phyloP scores from a whole-genome alignment of 2,888 invertebrate species.

The Rhingia campestris region DNA sequence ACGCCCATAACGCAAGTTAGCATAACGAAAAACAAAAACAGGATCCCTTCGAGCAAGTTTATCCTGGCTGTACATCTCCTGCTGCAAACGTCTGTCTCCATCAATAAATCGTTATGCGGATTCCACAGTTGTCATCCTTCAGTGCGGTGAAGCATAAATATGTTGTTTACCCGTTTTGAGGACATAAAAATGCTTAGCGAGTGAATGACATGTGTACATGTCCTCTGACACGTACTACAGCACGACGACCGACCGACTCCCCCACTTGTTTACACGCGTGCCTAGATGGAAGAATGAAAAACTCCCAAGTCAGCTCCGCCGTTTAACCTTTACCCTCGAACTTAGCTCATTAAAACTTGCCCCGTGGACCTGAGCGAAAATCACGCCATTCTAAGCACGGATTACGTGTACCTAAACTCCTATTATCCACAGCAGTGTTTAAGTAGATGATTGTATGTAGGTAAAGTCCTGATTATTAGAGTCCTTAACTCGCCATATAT shows the following conservation, averaged over 20 bases:
- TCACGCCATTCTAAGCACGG: slow-evolving; percentile 1
- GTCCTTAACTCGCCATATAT: slow-evolving; percentile 37
- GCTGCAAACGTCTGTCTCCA: slow-evolving; percentile 36
- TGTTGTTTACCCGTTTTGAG: slow-evolving; percentile 57
- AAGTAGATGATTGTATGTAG: background rate
- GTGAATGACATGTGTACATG: slow-evolving; percentile 58
- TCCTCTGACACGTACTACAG: slow-evolving; percentile 60
- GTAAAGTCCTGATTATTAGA: slow-evolving; percentile 41
- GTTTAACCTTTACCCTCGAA: slow-evolving; percentile 33
- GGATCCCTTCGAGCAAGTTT: slow-evolving; percentile 38
- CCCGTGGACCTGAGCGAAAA: slow-evolving; percentile 15
- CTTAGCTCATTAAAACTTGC: slow-evolving; percentile 42
- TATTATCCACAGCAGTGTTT: background rate
- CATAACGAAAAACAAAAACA: background rate
- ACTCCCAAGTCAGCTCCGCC: slow-evolving; percentile 13
- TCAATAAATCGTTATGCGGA: slow-evolving; percentile 65
- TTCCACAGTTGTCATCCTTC: slow-evolving; percentile 50
- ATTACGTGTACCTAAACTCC: background rate
- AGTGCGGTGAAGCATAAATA: slow-evolving; percentile 43
- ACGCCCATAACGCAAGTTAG: background rate
- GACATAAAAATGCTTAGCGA: slow-evolving; percentile 55
- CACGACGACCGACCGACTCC: too few species aligned
- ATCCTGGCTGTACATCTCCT: background rate
- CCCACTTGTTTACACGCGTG: background rate
- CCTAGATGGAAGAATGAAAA: slow-evolving; percentile 6